Evolutionary conservation across 2,113 vertebrate species (phyloP), one percentile per base, ranked within the genome.

Genomic region (Neogobius melanostomus): DNA sequence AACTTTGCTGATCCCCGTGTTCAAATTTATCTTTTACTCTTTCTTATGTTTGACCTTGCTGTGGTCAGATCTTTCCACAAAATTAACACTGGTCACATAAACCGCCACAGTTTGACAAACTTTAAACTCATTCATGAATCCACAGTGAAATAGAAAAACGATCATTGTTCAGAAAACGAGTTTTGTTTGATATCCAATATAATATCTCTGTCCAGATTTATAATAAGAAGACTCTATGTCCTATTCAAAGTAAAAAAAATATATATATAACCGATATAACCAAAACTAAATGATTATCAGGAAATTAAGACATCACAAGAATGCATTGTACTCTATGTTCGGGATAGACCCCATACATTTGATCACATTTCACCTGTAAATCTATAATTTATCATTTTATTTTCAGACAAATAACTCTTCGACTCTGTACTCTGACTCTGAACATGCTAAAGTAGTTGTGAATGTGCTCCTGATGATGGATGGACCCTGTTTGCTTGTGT

Each of bases 91-190:
- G 76, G 74, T 77, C 72, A 77, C 10, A 66, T 47, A 69, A 71
- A 84, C 63, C 80, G 84, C 81, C 68, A 5, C 82, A 61, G 59
- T 82, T 87, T 64, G 72, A 84, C 77, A 72, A 0, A 73, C 75
- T 64, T 84, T 81, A 81, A 48, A 73, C 64, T 68, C 74, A 84
- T 74, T 87, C 76, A 78, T 12, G 43, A 52, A 69, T 74, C 65
- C 66, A 62, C 56, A 50, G 59, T 68, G 42, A 53, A 56, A 67
- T 50, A n/a, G 71, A 76, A 76, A 56, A 17, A 54, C 15, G 15
- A 1, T 7, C 4, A 9, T 62, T 12, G 12, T 14, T 43, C 11
- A 14, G 28, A 12, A 59, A 59, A n/a, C 7, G 15, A 17, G 8
- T 16, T 42, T n/a, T 15, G 2, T 43, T 43, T 43, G 56, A 59